Conservation (phyloP, 2,888 invertebrate species). For the Nemotelus nigrinus region DNA sequence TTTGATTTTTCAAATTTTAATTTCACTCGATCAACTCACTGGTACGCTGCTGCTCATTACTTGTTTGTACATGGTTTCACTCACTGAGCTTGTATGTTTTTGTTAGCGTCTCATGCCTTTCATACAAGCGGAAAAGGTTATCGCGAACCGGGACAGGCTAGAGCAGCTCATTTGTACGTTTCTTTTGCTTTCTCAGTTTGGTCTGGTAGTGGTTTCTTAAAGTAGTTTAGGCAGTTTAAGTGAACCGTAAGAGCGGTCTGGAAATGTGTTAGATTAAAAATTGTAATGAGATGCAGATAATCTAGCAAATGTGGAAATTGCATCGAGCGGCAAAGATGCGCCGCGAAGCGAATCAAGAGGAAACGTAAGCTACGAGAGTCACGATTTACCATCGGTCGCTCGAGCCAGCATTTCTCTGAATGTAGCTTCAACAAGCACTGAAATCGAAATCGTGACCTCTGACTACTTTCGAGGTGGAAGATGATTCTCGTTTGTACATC, state of each 20-base stretch:
- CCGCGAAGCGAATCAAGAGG: neutral
- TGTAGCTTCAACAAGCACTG: slow-evolving; percentile 17
- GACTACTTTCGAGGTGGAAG: slow-evolving; percentile 43
- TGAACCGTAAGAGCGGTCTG: slow-evolving; percentile 21
- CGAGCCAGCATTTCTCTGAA: neutral
- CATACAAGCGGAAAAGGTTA: too few relatives aligned
- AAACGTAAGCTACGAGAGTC: too few relatives aligned
- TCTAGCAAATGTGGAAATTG: neutral
- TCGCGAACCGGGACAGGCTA: too few relatives aligned
- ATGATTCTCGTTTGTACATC: neutral
- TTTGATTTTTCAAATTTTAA: too few relatives aligned
- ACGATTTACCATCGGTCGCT: too few relatives aligned
- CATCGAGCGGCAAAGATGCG: neutral
- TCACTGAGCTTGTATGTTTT: too few relatives aligned
- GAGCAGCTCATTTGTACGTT: too few relatives aligned
- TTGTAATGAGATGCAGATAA: slow-evolving; percentile 10
- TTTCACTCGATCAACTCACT: too few relatives aligned
- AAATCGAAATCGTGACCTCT: slow-evolving; percentile 54
- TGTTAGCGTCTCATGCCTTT: too few relatives aligned
- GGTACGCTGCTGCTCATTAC: too few relatives aligned
- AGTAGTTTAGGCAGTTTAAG: slow-evolving; percentile 15
- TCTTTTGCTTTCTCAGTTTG: too few relatives aligned
- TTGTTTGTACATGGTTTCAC: too few relatives aligned
- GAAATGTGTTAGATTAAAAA: slow-evolving; percentile 22
- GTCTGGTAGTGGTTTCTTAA: neutral